Evolutionary conservation across 2,888 invertebrate genomes (phyloP).

Genomic region (Tribolium freemani): DNA sequence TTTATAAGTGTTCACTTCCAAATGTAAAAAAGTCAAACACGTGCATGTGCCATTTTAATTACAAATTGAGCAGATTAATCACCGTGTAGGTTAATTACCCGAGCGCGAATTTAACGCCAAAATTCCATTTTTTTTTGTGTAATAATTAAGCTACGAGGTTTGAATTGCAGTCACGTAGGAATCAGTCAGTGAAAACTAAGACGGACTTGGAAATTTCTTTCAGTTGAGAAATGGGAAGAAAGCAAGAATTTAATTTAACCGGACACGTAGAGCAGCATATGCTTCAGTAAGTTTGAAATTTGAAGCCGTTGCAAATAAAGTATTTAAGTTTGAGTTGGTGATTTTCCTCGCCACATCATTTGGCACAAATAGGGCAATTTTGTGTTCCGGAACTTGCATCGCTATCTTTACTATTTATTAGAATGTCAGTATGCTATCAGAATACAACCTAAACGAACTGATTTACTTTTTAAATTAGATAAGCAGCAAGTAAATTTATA

Average conservation of each 20-base stretch:
- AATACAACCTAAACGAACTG: neutral
- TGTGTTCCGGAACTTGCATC: neutral
- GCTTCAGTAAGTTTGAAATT: neutral
- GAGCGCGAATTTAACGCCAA: neutral
- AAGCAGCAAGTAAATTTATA: neutral
- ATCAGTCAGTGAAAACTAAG: neutral
- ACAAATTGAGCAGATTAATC: neutral
- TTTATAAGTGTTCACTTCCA: no score
- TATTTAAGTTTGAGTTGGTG: neutral
- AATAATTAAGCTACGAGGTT: no score
- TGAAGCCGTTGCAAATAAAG: neutral
- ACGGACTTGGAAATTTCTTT: neutral
- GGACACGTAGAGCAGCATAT: neutral
- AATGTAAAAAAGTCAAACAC: slow-evolving; percentile 1
- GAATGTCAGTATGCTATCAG: neutral
- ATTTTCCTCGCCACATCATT: neutral
- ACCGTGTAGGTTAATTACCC: neutral
- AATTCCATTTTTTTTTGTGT: neutral
- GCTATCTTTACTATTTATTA: neutral
- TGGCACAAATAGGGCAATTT: neutral
- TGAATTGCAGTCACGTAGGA: neutral
- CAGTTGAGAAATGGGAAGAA: neutral
- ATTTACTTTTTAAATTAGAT: neutral
- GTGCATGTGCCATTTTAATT: slow-evolving; percentile 16
- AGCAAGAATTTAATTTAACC: neutral